A percentile compares a stretch with the other conserved stretches of the same genome.
phyloP scores from a whole-genome alignment of 2,888 invertebrate species.

The Lepidocyrtoides sp. region DNA sequence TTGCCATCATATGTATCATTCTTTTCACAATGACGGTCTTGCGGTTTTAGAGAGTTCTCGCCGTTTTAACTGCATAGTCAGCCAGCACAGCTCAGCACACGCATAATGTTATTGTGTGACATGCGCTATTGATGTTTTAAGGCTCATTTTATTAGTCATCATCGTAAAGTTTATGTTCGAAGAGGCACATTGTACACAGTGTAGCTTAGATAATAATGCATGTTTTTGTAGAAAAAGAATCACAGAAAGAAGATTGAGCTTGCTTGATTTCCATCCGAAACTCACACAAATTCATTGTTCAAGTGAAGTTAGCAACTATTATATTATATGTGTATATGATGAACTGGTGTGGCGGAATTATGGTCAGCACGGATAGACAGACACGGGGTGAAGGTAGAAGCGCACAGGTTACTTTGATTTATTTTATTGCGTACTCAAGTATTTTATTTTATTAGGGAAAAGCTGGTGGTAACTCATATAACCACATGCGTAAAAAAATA shows the following conservation, averaged over 20 bases:
- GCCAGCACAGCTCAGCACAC: neutral
- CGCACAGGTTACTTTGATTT: slow-evolving; percentile 73
- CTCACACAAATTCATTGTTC: slow-evolving; percentile 41
- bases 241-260: neutral
- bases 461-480: slow-evolving; percentile 58
- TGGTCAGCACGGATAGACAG: neutral
- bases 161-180: slow-evolving; percentile 29
- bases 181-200: neutral
- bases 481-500: slow-evolving; percentile 38
- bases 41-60: slow-evolving; percentile 18
- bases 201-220: neutral
- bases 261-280: slow-evolving; percentile 19
- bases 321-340: neutral
- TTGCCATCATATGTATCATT: slow-evolving; percentile 32
- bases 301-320: neutral
- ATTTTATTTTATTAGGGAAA: slow-evolving; percentile 76
- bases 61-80: neutral
- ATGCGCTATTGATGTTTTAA: slow-evolving; percentile 66
- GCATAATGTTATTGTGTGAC: slow-evolving; percentile 56
- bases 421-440: slow-evolving; percentile 76
- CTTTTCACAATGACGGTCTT: slow-evolving; percentile 50
- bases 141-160: slow-evolving; percentile 68
- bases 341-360: neutral
- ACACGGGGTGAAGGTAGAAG: slow-evolving; percentile 16
- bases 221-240: neutral